These are phyloP conservation scores for Crossocerus cetratus DNA, from an alignment of 2,888 invertebrate species.

Conservation along the genomic window DNA sequence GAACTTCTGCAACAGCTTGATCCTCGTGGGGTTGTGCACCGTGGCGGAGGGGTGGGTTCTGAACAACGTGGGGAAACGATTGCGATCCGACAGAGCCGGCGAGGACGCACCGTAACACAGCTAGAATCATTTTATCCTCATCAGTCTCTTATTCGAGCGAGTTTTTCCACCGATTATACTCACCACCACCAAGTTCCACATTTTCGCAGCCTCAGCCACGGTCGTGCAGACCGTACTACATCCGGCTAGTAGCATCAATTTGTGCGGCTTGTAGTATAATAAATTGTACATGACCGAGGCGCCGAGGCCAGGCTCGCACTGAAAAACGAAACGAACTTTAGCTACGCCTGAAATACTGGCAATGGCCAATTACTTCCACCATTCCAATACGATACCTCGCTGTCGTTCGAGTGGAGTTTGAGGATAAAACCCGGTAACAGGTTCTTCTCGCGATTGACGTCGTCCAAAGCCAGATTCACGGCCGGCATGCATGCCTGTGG, in stretches of 20 bases:
- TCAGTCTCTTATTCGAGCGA: too few relatives aligned
- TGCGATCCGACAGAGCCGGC: slow-evolving; percentile 97
- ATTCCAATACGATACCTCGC: slow-evolving; percentile 83
- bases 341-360: neutral
- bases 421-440: slow-evolving; percentile 94
- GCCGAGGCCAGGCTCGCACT: slow-evolving; percentile 99
- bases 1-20: slow-evolving; percentile 97
- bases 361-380: neutral
- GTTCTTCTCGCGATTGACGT: slow-evolving; percentile 93
- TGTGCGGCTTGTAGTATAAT: slow-evolving; percentile 96
- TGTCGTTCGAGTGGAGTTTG: slow-evolving; percentile 95
- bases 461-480: slow-evolving; percentile 95
- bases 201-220: slow-evolving; percentile 99
- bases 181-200: slow-evolving; percentile 99
- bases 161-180: slow-evolving; percentile 76
- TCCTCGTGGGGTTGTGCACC: slow-evolving; percentile 98
- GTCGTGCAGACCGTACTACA: slow-evolving; percentile 99
- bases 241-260: slow-evolving; percentile 95
- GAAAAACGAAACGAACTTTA: slow-evolving; percentile 50
- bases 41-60: slow-evolving; percentile 99
- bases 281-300: slow-evolving; percentile 99
- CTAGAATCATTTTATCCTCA: slow-evolving; percentile 79
- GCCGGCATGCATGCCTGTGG: slow-evolving; percentile 96
- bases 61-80: slow-evolving; percentile 98
- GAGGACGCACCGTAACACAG: slow-evolving; percentile 99